Evolutionary conservation across 2,113 vertebrate species (phyloP).

Genomic region (Aspiorhynchus laticeps): DNA sequence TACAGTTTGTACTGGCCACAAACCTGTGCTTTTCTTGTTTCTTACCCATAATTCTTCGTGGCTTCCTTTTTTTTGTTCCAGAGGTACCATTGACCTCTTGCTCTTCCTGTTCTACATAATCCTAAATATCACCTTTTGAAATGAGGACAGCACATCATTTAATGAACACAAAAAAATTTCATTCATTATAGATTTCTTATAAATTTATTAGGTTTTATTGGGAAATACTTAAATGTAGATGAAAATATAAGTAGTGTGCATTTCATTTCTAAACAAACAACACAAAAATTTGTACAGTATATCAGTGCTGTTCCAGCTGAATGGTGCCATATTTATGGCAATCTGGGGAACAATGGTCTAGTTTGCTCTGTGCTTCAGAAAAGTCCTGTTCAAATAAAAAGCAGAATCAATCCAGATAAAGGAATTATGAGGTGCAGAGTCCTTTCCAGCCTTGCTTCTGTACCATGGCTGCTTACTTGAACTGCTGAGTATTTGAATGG

Average conservation of each 20-base stretch:
- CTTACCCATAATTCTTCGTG: neutral
- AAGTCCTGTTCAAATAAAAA: neutral
- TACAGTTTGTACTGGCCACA: constrained; percentile 59
- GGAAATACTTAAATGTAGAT: too few species aligned
- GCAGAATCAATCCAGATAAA: neutral
- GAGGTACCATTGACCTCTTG: neutral
- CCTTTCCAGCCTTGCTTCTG: neutral
- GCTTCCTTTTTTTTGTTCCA: neutral
- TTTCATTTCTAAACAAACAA: too few species aligned
- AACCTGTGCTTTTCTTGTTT: neutral
- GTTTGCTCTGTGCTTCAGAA: too few species aligned
- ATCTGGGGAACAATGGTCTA: too few species aligned
- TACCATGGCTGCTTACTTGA: neutral
- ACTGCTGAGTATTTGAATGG: neutral
- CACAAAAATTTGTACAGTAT: too few species aligned
- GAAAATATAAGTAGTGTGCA: too few species aligned
- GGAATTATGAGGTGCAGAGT: neutral
- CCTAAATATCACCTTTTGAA: neutral
- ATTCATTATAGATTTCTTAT: neutral
- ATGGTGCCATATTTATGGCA: too few species aligned
- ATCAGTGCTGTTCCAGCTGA: too few species aligned
- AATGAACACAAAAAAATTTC: neutral
- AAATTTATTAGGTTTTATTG: too few species aligned
- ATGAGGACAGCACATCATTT: neutral
- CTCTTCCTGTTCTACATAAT: neutral